A percentile compares a stretch with the other conserved stretches of the same genome.
Evolutionary conservation across 64 coral and sea anemone species (phyloP).

Genomic region (Platygyra sinensis): DNA sequence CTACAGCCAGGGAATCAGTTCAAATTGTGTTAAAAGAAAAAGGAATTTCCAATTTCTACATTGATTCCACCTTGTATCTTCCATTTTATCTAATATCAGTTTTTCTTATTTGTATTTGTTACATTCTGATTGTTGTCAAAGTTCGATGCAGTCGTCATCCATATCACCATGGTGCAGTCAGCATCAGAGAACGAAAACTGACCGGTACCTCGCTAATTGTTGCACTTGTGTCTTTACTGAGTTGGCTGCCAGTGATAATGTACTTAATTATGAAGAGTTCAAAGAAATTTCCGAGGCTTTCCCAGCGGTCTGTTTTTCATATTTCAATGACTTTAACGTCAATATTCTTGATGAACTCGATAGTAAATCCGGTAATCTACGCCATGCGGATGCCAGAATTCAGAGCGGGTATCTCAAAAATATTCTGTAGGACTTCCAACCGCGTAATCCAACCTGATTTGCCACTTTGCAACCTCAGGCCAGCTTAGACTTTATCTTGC

Average conservation of each 20-base stretch:
- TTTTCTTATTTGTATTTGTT: not conserved
- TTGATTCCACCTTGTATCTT: not conserved
- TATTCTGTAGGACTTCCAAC: not conserved
- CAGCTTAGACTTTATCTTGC: too few relatives aligned
- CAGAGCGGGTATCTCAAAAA: not conserved
- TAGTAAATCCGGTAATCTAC: not conserved
- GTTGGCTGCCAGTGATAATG: not conserved
- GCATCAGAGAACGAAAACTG: constrained; percentile 8
- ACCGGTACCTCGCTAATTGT: not conserved
- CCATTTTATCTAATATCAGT: not conserved
- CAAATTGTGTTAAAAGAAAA: not conserved
- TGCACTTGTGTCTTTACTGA: not conserved
- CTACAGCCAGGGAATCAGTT: not conserved
- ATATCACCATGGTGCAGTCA: too few relatives aligned
- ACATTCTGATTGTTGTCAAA: not conserved
- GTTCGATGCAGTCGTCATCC: not conserved
- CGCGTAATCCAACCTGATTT: not conserved
- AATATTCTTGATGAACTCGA: not conserved
- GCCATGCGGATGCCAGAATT: not conserved
- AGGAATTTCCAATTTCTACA: too few relatives aligned
- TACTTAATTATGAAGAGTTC: not conserved
- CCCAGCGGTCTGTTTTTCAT: not conserved
- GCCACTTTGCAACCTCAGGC: not conserved
- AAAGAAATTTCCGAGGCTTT: too few relatives aligned
- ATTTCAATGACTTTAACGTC: not conserved